A percentile compares a stretch with the other conserved stretches of the same genome.
Evolutionary conservation across 2,113 vertebrate genomes (phyloP).

Genomic region (Spilogale gracilis): DNA sequence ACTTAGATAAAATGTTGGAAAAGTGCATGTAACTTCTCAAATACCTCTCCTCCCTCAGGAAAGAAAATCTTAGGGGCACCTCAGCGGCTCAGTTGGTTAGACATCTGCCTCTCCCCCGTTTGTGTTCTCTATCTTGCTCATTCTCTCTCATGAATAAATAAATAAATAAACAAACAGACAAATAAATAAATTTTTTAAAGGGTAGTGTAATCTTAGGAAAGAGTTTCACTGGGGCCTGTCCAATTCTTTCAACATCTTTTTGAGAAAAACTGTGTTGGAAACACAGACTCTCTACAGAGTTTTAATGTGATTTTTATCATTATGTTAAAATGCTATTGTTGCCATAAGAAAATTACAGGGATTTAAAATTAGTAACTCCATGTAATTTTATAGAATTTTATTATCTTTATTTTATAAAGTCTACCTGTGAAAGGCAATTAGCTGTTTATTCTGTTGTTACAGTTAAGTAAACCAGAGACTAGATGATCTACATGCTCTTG

Average conservation of each 20-base stretch:
- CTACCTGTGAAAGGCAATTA: background rate
- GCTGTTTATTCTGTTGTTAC: background rate
- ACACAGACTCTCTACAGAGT: background rate
- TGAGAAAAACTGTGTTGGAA: background rate
- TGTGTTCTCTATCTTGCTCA: background rate
- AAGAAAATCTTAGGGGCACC: background rate
- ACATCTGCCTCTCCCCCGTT: background rate
- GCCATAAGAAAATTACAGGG: background rate
- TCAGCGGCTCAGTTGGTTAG: background rate
- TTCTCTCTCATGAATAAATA: too few species aligned
- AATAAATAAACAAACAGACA: too few species aligned
- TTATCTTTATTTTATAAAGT: background rate
- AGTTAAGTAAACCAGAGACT: background rate
- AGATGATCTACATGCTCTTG: background rate
- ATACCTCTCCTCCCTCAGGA: background rate
- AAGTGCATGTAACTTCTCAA: background rate
- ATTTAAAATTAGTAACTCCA: background rate
- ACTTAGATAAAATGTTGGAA: background rate
- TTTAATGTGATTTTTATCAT: background rate
- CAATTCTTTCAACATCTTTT: background rate
- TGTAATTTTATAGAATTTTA: background rate
- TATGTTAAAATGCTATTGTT: background rate
- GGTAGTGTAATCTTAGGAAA: background rate
- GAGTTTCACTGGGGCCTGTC: background rate
- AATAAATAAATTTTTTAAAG: background rate